Percentiles rank a stretch among this genome's conserved stretches.
Evolutionary conservation across 92 coral and sea anemone species (phyloP).

Genomic region (Bergia sp.): DNA sequence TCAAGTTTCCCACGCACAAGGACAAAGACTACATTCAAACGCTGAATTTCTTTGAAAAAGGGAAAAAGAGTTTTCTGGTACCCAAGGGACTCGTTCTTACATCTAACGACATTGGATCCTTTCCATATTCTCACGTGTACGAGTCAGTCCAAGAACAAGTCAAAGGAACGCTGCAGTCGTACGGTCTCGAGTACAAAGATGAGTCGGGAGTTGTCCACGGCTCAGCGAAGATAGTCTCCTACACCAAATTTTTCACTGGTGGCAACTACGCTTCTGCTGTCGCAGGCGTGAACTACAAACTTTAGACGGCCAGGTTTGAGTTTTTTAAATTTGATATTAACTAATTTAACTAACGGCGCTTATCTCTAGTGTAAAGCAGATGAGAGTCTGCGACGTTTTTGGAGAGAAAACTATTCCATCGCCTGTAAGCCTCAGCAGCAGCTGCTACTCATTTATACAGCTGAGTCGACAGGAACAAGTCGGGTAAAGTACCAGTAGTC

Average conservation of each 20-base stretch:
- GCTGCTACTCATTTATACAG: no score
- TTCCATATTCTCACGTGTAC: conserved; percentile 5
- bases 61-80: conserved; percentile 11
- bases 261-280: not conserved
- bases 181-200: conserved; percentile 2
- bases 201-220: conserved; percentile 20
- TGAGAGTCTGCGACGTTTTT: no score
- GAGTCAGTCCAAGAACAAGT: conserved; percentile 6
- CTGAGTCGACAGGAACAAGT: no score
- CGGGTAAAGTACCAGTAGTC: no score
- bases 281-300: not conserved
- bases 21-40: conserved; percentile 11
- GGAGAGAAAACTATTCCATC: no score
- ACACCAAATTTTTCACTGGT: not conserved
- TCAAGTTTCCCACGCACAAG: conserved; percentile 9
- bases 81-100: not conserved
- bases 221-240: not conserved
- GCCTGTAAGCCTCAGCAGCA: no score
- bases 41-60: conserved; percentile 14
- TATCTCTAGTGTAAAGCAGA: no score
- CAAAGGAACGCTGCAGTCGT: conserved; percentile 1
- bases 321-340: no score
- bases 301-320: conserved; percentile 1
- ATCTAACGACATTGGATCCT: not conserved
- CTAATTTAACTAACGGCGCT: no score